Conservation (phyloP, 2,113 vertebrate species). For the Ptychochromis oligacanthus region DNA sequence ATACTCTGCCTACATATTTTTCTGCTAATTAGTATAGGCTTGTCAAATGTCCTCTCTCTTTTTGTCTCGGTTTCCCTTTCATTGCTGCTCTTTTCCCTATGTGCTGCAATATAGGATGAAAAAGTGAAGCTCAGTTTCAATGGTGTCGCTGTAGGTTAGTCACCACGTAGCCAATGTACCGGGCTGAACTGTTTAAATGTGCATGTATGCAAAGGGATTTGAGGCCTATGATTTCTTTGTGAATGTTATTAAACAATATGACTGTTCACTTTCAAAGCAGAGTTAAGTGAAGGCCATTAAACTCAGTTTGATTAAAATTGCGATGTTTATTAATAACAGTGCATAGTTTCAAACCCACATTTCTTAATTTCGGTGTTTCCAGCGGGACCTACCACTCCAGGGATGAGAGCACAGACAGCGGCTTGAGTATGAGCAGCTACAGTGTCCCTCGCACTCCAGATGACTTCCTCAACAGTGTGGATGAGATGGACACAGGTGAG, state of each 20-base stretch:
- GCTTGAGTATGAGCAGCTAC: slow-evolving; percentile 99
- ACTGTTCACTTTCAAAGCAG: slow-evolving; percentile 3
- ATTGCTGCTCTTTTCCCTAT: slow-evolving; percentile 47
- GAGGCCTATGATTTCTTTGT: background rate
- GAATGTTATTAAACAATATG: too few relatives aligned
- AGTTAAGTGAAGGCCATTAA: background rate
- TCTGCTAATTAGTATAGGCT: slow-evolving; percentile 81
- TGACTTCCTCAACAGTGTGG: slow-evolving; percentile 98
- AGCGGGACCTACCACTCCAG: slow-evolving; percentile 99
- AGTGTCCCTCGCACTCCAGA: slow-evolving; percentile 97
- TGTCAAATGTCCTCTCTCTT: slow-evolving; percentile 72
- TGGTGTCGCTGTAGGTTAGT: slow-evolving; percentile 13
- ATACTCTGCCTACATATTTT: slow-evolving; percentile 81
- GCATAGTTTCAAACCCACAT: background rate
- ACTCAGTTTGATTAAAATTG: background rate
- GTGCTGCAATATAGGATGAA: background rate
- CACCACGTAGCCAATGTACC: background rate
- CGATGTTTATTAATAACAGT: background rate
- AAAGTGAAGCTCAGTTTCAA: slow-evolving; percentile 1
- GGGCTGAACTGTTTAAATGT: background rate
- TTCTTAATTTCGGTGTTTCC: background rate
- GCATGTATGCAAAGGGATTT: slow-evolving; percentile 20
- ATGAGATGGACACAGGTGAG: slow-evolving; percentile 98
- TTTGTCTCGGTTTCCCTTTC: slow-evolving; percentile 52
- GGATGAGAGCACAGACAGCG: slow-evolving; percentile 98